Evolutionary conservation across 2,888 invertebrate genomes (phyloP).

Genomic region (Drosophila recens): DNA sequence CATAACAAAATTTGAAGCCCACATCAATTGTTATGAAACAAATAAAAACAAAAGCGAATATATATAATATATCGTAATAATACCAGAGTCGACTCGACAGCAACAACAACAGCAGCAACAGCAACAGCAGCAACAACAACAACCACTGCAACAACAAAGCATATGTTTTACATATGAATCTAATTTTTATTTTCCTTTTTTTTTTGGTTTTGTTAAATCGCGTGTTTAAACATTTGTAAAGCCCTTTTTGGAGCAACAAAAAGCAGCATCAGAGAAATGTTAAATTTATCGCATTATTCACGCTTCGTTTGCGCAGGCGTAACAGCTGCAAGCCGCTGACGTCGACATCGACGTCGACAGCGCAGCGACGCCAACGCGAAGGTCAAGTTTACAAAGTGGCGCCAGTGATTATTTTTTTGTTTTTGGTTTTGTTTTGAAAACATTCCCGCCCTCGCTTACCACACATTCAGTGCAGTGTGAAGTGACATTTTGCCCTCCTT

Average conservation of each 20-base stretch:
- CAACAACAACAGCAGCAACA: conserved; percentile 35
- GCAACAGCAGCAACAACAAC: conserved; percentile 13
- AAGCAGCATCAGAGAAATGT: conserved; percentile 31
- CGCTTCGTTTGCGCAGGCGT: no score
- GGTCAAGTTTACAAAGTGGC: conserved; percentile 54
- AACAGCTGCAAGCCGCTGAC: not conserved
- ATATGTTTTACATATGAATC: conserved; percentile 27
- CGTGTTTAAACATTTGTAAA: conserved; percentile 25
- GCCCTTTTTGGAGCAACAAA: not conserved
- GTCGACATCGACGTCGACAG: not conserved
- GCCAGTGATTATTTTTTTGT: conserved; percentile 21
- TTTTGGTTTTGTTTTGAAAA: conserved; percentile 11
- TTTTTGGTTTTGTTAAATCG: conserved; percentile 24
- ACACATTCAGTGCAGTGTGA: conserved; percentile 8
- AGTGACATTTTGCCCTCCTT: not conserved
- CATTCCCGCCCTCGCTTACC: not conserved
- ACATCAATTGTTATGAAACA: conserved; percentile 69
- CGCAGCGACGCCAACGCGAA: conserved; percentile 28
- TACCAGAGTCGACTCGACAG: conserved; percentile 33
- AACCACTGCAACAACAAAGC: conserved; percentile 5
- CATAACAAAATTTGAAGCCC: conserved; percentile 53
- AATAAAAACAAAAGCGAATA: conserved; percentile 69
- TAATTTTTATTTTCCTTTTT: conserved; percentile 5
- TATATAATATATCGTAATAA: conserved; percentile 59
- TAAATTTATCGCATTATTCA: conserved; percentile 31